Base-by-base conservation (phyloP, 1,140 invertebrate species). In the Pachypeltis micranthus region DNA sequence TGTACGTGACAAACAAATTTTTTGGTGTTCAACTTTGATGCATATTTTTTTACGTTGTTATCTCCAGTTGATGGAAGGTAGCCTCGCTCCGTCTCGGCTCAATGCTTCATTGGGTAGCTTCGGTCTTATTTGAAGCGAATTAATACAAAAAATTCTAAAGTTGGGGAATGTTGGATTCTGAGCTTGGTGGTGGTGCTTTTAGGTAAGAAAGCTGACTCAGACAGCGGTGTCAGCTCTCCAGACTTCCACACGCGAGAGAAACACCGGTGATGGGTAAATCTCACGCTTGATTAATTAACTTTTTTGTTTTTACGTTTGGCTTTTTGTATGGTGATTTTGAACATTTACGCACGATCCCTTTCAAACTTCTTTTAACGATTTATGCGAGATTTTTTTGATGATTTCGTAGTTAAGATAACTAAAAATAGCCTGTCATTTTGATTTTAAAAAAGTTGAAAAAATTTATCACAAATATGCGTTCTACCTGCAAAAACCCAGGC, bases 171-270 rank as follows among this genome's bases (percentile, higher is more conserved):
- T 59, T 59, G 57, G 57, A 19, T 34, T 59, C 57, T 28, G 58
- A 64, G 44, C 29, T 47, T 51, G 57, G 63, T 64, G 58, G 31
- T 64, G 63, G 63, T 64, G 57, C 26, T 64, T 59, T 63, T 64
- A 64, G 63, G 63, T 60, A 64, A 64, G 58, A 60, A 55, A 59
- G 60, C 28, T 31, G 44, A 59, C 24, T 59, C 58, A 44, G 63
- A 64, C 44, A 59, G 44, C 58, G 44, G 39, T 44, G 47, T 65
- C 23, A 59, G 24, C 60, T 63, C 55, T 51, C 62, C 64, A 31
- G 62, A 65, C 44, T 59, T 60, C 23, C 57, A 59, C 61, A 58
- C 34, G 27, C 39, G 34, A 59, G 59, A 62, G 44, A 62, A 64
- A 55, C 62, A 63, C 14, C 51, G 59, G 62, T 66, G 65, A 61